phyloP scores from a whole-genome alignment of 1,140 invertebrate species.

The Drosophila nannoptera region DNA sequence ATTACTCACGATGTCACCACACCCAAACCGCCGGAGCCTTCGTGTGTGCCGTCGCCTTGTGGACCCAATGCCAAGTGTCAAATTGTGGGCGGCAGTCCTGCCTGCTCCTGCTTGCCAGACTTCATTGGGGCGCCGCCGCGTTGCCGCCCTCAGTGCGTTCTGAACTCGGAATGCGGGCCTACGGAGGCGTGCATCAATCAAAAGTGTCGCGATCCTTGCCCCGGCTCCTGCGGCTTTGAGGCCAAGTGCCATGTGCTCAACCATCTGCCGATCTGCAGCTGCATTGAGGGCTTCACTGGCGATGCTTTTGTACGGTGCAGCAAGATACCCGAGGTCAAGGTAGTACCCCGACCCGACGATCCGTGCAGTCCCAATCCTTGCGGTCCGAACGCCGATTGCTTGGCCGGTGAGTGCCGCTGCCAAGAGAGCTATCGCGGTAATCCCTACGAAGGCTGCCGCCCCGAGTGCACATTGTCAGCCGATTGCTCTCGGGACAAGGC shows the following conservation, averaged over 20 bases:
- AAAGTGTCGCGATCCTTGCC: constrained; percentile 88
- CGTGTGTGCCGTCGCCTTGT: constrained; percentile 88
- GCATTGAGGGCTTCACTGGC: constrained; percentile 83
- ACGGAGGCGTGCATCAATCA: constrained; percentile 85
- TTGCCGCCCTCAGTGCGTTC: constrained; percentile 88
- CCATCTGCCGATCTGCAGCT: constrained; percentile 86
- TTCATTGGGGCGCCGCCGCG: constrained; percentile 87
- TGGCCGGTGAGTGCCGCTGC: constrained; percentile 87
- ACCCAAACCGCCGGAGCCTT: constrained; percentile 82
- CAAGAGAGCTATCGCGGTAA: constrained; percentile 90
- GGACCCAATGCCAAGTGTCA: constrained; percentile 90
- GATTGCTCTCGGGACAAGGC: constrained; percentile 90
- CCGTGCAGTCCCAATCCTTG: constrained; percentile 90
- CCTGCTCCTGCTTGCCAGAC: constrained; percentile 87
- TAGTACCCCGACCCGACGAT: constrained; percentile 77
- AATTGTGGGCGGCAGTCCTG: constrained; percentile 84
- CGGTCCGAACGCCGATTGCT: constrained; percentile 90
- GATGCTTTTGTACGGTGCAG: constrained; percentile 86
- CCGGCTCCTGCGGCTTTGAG: constrained; percentile 86
- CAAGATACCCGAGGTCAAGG: constrained; percentile 70
- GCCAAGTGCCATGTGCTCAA: constrained; percentile 85
- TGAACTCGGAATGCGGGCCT: constrained; percentile 87
- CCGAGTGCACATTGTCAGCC: constrained; percentile 89
- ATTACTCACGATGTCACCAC: constrained; percentile 63
- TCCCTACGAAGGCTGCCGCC: constrained; percentile 88